These are phyloP conservation scores for Keiferia lycopersicella DNA, from an alignment of 2,888 invertebrate species.

Conservation along the genomic window DNA sequence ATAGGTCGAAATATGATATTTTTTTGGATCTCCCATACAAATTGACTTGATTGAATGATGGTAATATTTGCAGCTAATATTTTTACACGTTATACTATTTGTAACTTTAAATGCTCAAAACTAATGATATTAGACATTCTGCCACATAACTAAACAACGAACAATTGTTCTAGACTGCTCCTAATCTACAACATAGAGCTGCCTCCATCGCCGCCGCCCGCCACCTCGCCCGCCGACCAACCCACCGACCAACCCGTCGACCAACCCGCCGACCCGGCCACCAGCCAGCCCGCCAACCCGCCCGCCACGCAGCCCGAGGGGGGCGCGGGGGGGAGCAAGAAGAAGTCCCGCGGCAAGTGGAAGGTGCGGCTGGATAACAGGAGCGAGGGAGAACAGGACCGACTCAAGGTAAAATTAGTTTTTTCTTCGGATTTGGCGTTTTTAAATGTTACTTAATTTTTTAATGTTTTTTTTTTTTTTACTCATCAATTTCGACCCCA, in stretches of 20 bases:
- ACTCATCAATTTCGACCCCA: no score
- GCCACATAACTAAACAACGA: background rate
- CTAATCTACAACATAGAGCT: constrained; percentile 87
- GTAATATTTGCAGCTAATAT: no score
- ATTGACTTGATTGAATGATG: no score
- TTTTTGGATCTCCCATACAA: no score
- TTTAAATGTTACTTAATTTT: no score
- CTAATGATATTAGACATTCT: no score
- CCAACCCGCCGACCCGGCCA: constrained; percentile 44
- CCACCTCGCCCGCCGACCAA: background rate
- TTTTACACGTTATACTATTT: no score
- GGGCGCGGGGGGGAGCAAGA: background rate
- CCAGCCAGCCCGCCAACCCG: background rate
- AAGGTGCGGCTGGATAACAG: background rate
- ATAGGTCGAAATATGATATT: no score
- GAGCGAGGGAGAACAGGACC: background rate
- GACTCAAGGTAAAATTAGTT: background rate
- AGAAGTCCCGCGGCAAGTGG: background rate
- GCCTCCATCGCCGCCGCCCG: constrained; percentile 52
- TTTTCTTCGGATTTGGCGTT: no score
- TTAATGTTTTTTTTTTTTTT: no score
- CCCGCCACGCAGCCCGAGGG: background rate
- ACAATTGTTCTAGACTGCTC: constrained; percentile 81
- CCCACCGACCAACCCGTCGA: constrained; percentile 38
- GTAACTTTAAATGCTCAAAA: no score